Percentiles rank a stretch among this genome's conserved stretches.
Conservation (phyloP, 2,888 invertebrate species). For the Philopedon plagiatum region DNA sequence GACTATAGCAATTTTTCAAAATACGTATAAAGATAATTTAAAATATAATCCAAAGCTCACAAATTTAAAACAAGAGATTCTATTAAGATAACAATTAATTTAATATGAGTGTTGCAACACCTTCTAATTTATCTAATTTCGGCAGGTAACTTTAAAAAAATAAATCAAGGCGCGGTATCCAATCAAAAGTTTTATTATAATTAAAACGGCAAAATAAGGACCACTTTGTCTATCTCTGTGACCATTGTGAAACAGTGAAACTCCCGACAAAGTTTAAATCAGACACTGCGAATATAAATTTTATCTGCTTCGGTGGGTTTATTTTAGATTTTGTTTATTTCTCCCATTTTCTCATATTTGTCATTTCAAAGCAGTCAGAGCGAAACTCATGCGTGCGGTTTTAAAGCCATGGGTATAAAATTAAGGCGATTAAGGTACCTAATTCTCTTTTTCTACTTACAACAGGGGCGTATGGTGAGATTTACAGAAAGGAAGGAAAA, state of each 20-base stretch:
- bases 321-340: slow-evolving; percentile 14
- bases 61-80: too few species aligned
- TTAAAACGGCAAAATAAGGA: slow-evolving; percentile 9
- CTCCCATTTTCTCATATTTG: slow-evolving; percentile 8
- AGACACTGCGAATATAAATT: slow-evolving; percentile 10
- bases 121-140: too few species aligned
- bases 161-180: too few species aligned
- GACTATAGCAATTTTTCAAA: too few species aligned
- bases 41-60: too few species aligned
- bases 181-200: slow-evolving; percentile 8
- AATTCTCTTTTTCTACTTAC: too few species aligned
- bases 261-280: slow-evolving; percentile 7
- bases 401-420: neutral
- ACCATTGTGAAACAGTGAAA: slow-evolving; percentile 5
- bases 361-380: neutral
- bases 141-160: too few species aligned
- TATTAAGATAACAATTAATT: too few species aligned
- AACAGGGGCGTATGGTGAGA: too few species aligned
- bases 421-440: neutral
- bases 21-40: too few species aligned
- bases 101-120: too few species aligned
- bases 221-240: slow-evolving; percentile 16
- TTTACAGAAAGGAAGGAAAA: too few species aligned
- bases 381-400: neutral
- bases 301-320: slow-evolving; percentile 13